Evolutionary conservation across 2,113 vertebrate species (phyloP).

Genomic region (Fulmarus glacialis): DNA sequence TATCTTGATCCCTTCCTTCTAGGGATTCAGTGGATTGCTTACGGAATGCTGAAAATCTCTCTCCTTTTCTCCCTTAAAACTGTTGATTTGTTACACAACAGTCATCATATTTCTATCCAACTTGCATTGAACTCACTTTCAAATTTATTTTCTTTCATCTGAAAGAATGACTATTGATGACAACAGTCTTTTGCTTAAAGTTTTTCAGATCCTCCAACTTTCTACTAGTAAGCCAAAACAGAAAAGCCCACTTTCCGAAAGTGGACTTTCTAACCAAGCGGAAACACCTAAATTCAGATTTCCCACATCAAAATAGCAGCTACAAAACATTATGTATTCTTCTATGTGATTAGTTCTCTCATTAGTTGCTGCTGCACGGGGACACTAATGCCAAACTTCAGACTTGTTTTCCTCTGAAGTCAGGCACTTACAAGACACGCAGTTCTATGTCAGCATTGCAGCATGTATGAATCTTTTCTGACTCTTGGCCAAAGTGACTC

Average conservation of each 20-base stretch:
- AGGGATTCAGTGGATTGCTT: background rate
- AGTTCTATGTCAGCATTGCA: background rate
- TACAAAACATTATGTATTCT: background rate
- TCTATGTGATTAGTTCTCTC: background rate
- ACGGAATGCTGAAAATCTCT: background rate
- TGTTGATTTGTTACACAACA: background rate
- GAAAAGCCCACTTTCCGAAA: background rate
- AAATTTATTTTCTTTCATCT: background rate
- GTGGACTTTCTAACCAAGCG: background rate
- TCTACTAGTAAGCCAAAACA: background rate
- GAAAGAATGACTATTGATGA: background rate
- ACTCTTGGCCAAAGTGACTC: background rate
- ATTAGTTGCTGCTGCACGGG: background rate
- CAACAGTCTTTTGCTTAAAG: background rate
- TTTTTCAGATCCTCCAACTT: background rate
- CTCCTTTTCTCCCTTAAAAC: background rate
- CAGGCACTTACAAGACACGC: background rate
- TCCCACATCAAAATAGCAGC: background rate
- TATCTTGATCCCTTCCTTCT: background rate
- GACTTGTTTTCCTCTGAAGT: background rate
- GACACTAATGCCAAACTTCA: background rate
- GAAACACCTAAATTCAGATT: background rate
- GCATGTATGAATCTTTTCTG: background rate
- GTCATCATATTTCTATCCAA: background rate
- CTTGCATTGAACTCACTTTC: background rate